Base-by-base conservation (phyloP, 2,113 vertebrate genomes). In the Hystrix cristata region DNA sequence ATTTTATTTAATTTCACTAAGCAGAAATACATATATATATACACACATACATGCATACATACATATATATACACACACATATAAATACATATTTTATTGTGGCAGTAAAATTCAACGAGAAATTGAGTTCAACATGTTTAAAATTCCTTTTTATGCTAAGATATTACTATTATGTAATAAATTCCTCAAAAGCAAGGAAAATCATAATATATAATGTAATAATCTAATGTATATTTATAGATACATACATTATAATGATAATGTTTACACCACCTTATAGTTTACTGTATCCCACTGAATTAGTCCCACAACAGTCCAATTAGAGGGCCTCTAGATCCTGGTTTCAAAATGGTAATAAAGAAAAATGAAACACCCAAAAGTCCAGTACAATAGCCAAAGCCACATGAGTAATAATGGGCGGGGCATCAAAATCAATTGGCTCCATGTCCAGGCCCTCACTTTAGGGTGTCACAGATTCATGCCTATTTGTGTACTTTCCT, bases 1-100 rank as follows among this genome's bases (percentile, higher is more conserved):
- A 38, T 38, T 38, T 38, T 88, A 11, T 89, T 93, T 71, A 93
- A 65, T 25, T 86, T 95, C 85, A 62, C 23, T 86, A 43, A 55
- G 3, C 8, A 89, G 27, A 88, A 64, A 65, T 0, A 55, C 34
- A 69, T n/a, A 57, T 57, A 57, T 57, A 57, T 57, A 57, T 14
- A 57, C 15, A 57, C 12, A 57, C 38, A 16, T 38, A 19, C 21
- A 38, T 38, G 9, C 21, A 38, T 38, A 38, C 15, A 57, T 57
- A 57, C 15, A 57, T 57, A 57, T 57, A 57, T 14, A 57, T 57
- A 57, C 12, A 57, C 38, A 16, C 21, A 19, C 21, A 38, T 19
- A 38, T 38, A n/a, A 71, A 71, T 71, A 38, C 43, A 90, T 93
- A 62, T 13, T 84, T 19, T 12, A 59, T 59, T 87, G 51, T 18